Conservation (phyloP, 2,113 vertebrate genomes). For the Capreolus pygargus region DNA sequence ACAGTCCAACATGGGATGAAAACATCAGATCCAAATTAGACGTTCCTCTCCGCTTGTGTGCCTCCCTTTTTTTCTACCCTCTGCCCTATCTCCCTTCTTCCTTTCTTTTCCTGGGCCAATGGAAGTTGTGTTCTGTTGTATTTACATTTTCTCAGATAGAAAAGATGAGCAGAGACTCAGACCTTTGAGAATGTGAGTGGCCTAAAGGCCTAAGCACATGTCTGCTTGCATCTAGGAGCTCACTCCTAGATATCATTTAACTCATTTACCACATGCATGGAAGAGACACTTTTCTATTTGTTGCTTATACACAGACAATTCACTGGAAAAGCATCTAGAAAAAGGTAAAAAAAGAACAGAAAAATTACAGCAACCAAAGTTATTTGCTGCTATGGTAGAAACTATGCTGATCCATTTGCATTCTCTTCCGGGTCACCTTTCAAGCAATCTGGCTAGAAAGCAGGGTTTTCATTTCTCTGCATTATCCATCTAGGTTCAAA, state of each 20-base stretch:
- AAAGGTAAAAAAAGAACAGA: neutral
- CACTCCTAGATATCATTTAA: neutral
- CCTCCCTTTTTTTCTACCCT: neutral
- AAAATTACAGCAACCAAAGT: neutral
- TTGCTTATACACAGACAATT: neutral
- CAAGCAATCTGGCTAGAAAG: neutral
- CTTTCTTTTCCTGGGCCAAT: neutral
- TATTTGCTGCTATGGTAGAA: neutral
- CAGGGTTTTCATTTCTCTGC: neutral
- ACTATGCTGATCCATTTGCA: neutral
- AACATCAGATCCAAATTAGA: neutral
- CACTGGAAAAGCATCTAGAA: neutral
- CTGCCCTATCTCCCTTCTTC: neutral
- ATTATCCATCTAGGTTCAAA: neutral
- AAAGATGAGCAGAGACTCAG: neutral
- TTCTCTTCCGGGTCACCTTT: neutral
- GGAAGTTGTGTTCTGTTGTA: neutral
- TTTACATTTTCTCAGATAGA: neutral
- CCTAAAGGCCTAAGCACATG: neutral
- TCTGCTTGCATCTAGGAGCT: neutral
- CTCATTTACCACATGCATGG: neutral
- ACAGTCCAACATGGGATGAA: neutral
- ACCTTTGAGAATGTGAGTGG: neutral
- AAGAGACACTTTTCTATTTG: neutral
- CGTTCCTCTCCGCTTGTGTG: neutral